Evolutionary conservation across 2,888 invertebrate genomes (phyloP).

Genomic region (Parapristionchus giblindavisi): DNA sequence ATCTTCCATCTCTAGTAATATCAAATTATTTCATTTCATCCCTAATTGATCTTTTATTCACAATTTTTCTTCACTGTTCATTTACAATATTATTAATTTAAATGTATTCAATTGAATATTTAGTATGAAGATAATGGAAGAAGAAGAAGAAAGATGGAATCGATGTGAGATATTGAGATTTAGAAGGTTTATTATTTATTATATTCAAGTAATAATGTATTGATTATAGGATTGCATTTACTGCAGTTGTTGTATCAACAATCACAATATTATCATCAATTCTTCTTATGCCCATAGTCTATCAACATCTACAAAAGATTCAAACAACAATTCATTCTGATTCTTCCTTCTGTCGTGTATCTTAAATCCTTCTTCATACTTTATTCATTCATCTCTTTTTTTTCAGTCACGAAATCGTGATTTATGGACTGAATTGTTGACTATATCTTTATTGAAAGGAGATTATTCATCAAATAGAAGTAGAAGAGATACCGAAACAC

Average conservation of each 20-base stretch:
- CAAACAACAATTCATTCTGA: conserved; percentile 62
- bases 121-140: conserved; percentile 24
- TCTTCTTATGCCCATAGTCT: conserved; percentile 64
- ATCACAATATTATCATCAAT: conserved; percentile 67
- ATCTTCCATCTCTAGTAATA: neutral
- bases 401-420: conserved; percentile 30
- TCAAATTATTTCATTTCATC: neutral
- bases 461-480: neutral
- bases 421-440: conserved; percentile 32
- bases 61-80: neutral
- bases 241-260: conserved; percentile 66
- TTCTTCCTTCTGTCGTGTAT: conserved; percentile 65
- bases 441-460: conserved; percentile 22
- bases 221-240: conserved; percentile 51
- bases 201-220: no score
- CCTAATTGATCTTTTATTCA: neutral
- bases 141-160: conserved; percentile 1
- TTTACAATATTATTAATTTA: neutral
- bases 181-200: neutral
- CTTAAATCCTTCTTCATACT: neutral
- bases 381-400: neutral
- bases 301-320: conserved; percentile 67
- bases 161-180: conserved; percentile 19
- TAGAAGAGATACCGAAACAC: neutral
- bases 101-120: neutral